Percentiles rank a stretch among this genome's conserved stretches.
Evolutionary conservation across 2,888 invertebrate genomes (phyloP).

Genomic region (Cataglyphis altisquamis): DNA sequence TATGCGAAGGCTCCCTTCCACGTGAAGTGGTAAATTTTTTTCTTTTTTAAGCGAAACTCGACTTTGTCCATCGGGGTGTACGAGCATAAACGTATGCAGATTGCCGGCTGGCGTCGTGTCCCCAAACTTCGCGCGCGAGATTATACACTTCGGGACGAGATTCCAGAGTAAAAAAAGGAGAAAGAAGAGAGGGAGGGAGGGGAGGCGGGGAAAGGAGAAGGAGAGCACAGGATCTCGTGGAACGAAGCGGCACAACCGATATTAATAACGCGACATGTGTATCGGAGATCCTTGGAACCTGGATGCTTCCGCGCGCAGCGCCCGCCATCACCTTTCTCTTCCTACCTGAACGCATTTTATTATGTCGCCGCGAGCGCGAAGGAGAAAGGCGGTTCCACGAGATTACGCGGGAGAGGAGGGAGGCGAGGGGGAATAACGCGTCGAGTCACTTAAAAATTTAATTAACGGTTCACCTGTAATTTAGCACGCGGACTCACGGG

Average conservation of each 20-base stretch:
- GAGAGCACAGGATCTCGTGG: conserved; percentile 47
- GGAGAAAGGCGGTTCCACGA: conserved; percentile 34
- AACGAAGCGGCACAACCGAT: conserved; percentile 66
- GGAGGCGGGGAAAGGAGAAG: background rate
- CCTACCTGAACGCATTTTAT: conserved; percentile 60
- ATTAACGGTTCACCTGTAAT: conserved; percentile 53
- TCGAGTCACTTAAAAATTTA: conserved; percentile 46
- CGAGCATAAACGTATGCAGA: conserved; percentile 81
- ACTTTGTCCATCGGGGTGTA: conserved; percentile 58
- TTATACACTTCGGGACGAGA: conserved; percentile 81
- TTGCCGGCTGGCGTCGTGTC: conserved; percentile 81
- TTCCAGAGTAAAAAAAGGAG: conserved; percentile 73
- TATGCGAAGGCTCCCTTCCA: conserved; percentile 56
- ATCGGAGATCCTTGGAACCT: conserved; percentile 70
- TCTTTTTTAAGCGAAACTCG: conserved; percentile 47
- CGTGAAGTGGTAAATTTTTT: background rate
- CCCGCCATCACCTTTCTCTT: conserved; percentile 61
- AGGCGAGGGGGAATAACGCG: conserved; percentile 39
- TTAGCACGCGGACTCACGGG: conserved; percentile 35
- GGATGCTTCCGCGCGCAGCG: conserved; percentile 70
- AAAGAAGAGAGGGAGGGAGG: conserved; percentile 22
- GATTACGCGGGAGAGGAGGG: conserved; percentile 17
- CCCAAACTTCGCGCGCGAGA: conserved; percentile 81
- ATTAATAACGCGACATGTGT: conserved; percentile 82
- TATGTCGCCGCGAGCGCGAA: conserved; percentile 28